phyloP scores from a whole-genome alignment of 1,140 invertebrate genomes.

The Cherax destructor region DNA sequence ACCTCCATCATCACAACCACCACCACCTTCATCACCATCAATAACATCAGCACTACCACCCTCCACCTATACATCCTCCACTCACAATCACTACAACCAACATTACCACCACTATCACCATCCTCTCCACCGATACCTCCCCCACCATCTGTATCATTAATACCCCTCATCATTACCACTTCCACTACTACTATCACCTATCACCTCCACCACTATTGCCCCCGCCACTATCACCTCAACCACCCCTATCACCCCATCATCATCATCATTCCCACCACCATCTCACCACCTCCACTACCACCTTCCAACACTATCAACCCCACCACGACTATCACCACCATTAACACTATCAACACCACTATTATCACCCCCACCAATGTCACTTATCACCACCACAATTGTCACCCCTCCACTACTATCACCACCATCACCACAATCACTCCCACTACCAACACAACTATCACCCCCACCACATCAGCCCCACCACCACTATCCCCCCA shows the following conservation, averaged over 20 bases:
- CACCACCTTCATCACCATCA: no score
- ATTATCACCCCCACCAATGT: no score
- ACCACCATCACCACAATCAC: background rate
- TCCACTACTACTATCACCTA: no score
- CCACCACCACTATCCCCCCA: background rate
- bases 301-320: background rate
- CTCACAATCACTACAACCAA: background rate
- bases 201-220: no score
- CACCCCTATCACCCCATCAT: no score
- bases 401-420: background rate
- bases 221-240: no score
- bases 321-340: background rate
- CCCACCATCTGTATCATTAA: no score
- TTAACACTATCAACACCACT: background rate
- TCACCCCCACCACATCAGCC: background rate
- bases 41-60: no score
- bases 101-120: conserved; percentile 2
- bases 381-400: background rate
- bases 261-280: background rate
- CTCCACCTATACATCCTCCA: background rate
- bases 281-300: background rate
- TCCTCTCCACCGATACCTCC: background rate
- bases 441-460: background rate
- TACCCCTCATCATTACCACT: background rate
- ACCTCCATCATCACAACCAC: no score